Evolutionary conservation across 2,113 vertebrate genomes (phyloP).

Genomic region (Scytalopus superciliaris): DNA sequence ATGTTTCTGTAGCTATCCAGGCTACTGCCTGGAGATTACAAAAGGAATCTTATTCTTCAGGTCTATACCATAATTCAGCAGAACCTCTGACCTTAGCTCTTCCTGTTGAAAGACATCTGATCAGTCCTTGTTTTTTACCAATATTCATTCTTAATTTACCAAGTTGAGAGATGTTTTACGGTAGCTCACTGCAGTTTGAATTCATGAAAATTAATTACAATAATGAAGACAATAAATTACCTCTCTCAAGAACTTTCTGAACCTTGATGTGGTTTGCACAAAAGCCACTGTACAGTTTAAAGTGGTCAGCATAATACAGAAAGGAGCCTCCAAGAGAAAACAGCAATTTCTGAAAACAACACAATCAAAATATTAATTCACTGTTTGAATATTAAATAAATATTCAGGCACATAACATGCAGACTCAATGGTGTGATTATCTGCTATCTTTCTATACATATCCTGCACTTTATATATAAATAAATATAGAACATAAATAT

Average conservation of each 20-base stretch:
- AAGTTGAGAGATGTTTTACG: neutral
- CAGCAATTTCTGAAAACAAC: conserved; percentile 87
- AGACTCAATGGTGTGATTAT: neutral
- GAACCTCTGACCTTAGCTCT: neutral
- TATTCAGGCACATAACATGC: neutral
- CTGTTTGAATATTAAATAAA: neutral
- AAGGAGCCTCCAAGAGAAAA: conserved; percentile 97
- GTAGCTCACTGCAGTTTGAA: neutral
- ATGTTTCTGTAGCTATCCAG: neutral
- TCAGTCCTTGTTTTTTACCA: neutral
- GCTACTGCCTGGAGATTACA: neutral
- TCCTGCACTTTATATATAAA: no score
- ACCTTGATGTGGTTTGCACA: conserved; percentile 98
- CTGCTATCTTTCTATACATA: neutral
- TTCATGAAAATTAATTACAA: neutral
- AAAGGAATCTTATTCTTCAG: neutral
- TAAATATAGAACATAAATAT: neutral
- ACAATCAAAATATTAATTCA: neutral
- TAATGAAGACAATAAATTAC: conserved; percentile 70
- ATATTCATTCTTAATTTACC: neutral
- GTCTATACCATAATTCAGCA: neutral
- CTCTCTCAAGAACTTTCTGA: conserved; percentile 96
- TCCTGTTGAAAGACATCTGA: neutral
- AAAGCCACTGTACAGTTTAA: conserved; percentile 98
- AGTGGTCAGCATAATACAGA: conserved; percentile 97